A percentile compares a stretch with the other conserved stretches of the same genome.
Evolutionary conservation across 2,113 vertebrate genomes (phyloP).

Genomic region (Saccopteryx leptura): DNA sequence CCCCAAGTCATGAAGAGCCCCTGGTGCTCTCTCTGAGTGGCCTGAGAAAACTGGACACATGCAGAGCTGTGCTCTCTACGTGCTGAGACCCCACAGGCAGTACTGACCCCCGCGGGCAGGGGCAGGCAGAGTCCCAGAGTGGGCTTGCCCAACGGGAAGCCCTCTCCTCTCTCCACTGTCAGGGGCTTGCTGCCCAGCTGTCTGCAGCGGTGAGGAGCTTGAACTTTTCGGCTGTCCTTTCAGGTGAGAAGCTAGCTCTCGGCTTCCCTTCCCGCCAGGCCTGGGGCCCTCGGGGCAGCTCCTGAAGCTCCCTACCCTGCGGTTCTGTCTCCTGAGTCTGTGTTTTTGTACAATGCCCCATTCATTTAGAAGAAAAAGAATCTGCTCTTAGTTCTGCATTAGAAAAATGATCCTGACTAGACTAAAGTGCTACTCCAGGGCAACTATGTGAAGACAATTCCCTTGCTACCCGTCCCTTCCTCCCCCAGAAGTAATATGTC

Average conservation of each 20-base stretch:
- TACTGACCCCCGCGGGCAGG: too few species aligned
- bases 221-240: not conserved
- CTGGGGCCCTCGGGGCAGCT: not conserved
- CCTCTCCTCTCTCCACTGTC: fast-evolving
- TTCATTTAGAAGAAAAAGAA: conserved; percentile 60
- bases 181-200: not conserved
- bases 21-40: not conserved
- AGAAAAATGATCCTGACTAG: conserved; percentile 48
- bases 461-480: not conserved
- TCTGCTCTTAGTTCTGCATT: not conserved
- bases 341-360: conserved; percentile 61
- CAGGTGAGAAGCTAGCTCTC: not conserved
- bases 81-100: not conserved
- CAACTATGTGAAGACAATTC: not conserved
- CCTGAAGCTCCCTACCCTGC: not conserved
- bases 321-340: not conserved
- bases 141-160: too few species aligned
- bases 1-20: not conserved
- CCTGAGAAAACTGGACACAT: too few species aligned
- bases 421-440: not conserved
- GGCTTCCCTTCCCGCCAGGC: not conserved
- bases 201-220: not conserved
- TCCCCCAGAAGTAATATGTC: not conserved
- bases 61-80: not conserved
- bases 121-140: not conserved